phyloP scores from a whole-genome alignment of 2,888 invertebrate genomes.

The Zygothrica quintamaculata region DNA sequence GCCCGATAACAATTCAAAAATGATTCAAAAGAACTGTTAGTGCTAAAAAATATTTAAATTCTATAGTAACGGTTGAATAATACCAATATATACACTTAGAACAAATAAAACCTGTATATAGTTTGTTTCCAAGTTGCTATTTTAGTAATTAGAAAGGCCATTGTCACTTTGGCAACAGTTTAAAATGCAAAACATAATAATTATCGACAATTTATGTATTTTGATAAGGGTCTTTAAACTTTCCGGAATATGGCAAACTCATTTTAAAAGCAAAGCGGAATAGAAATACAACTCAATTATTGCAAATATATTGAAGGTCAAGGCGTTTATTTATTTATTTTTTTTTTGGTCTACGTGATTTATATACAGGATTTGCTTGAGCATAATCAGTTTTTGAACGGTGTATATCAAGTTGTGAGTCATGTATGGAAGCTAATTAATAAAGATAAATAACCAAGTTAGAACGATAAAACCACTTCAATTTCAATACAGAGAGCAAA shows the following conservation, averaged over 20 bases:
- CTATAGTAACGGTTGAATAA: constrained; percentile 30
- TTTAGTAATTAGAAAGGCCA: constrained; percentile 61
- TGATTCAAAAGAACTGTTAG: constrained; percentile 20
- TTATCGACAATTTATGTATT: constrained; percentile 42
- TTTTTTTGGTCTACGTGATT: constrained; percentile 47
- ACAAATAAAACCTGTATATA: constrained; percentile 44
- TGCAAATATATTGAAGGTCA: constrained; percentile 63
- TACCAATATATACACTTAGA: neutral
- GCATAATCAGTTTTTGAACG: constrained; percentile 25
- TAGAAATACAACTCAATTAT: constrained; percentile 63
- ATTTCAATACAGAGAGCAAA: too few relatives aligned
- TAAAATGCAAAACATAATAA: constrained; percentile 67
- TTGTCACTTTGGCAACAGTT: constrained; percentile 53
- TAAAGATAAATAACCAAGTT: too few relatives aligned
- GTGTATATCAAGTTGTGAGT: constrained; percentile 43
- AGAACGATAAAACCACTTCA: too few relatives aligned
- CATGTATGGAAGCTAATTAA: constrained; percentile 47
- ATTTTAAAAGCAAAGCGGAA: constrained; percentile 55
- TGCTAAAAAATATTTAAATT: neutral
- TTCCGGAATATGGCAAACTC: constrained; percentile 43
- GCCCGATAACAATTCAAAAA: neutral
- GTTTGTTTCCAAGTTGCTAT: constrained; percentile 14
- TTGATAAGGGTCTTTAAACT: constrained; percentile 60
- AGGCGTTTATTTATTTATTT: too few relatives aligned
- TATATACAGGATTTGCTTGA: constrained; percentile 48